phyloP scores from a whole-genome alignment of 2,888 invertebrate species.

The Drosophila kanekoi region DNA sequence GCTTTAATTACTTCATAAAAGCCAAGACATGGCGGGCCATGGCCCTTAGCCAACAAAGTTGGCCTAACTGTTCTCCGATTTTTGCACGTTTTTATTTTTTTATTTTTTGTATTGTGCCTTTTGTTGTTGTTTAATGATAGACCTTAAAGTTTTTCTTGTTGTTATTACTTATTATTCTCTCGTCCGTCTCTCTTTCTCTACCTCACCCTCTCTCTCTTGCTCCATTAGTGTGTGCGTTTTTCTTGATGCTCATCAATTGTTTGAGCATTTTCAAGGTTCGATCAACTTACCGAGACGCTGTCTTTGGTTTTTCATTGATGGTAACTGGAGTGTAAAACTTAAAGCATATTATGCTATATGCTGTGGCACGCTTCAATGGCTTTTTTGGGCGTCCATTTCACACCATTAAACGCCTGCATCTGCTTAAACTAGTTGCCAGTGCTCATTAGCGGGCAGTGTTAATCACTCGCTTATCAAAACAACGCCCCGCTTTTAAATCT shows the following conservation, averaged over 20 bases:
- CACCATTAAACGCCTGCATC: constrained; percentile 46
- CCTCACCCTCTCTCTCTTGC: constrained; percentile 2
- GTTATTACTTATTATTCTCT: constrained; percentile 15
- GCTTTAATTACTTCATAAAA: constrained; percentile 78
- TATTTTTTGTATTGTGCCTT: constrained; percentile 19
- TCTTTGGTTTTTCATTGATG: constrained; percentile 53
- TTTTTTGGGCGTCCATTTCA: constrained; percentile 52
- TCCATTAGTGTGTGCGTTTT: constrained; percentile 17
- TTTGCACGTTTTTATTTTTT: constrained; percentile 44
- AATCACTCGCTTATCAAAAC: constrained; percentile 64
- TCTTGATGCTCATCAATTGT: constrained; percentile 49
- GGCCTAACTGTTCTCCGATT: constrained; percentile 64
- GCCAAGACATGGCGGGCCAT: constrained; percentile 35
- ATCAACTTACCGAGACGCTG: constrained; percentile 65
- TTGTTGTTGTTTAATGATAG: constrained; percentile 64
- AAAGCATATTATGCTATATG: not conserved
- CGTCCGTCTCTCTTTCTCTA: not conserved
- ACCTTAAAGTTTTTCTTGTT: constrained; percentile 43
- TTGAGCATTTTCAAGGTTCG: constrained; percentile 72
- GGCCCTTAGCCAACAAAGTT: constrained; percentile 47
- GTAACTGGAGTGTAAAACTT: constrained; percentile 59
- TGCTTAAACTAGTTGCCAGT: constrained; percentile 46
- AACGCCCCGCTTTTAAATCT: constrained; percentile 18
- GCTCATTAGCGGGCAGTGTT: constrained; percentile 48
- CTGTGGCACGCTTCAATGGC: constrained; percentile 63